These are phyloP conservation scores for Cottoperca gobio DNA, from an alignment of 2,797 vertebrate species.

Conservation along the genomic window DNA sequence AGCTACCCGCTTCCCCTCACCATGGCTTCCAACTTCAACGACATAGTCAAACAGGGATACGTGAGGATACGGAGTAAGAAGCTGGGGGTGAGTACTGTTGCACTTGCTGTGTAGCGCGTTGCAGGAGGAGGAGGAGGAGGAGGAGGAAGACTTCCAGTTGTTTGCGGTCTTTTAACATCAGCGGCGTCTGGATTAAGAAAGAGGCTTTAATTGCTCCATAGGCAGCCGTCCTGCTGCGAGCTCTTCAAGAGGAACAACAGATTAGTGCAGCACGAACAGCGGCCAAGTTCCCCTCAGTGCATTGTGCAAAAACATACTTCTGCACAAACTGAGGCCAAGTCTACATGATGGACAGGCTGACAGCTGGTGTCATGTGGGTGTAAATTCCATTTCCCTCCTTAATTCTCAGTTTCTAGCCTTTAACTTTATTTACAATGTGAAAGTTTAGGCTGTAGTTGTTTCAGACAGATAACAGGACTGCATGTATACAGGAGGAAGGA, in stretches of 20 bases:
- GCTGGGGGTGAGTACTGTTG: conserved; percentile 94
- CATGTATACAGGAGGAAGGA: background rate
- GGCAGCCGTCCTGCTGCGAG: conserved; percentile 60
- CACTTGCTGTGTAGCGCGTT: conserved; percentile 67
- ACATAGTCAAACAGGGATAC: conserved; percentile 99
- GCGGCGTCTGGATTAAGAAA: conserved; percentile 65
- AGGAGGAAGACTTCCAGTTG: conserved; percentile 62
- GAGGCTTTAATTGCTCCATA: conserved; percentile 64
- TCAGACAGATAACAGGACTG: background rate
- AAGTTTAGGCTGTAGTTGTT: conserved; percentile 27
- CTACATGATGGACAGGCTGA: conserved; percentile 54
- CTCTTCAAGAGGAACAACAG: conserved; percentile 49
- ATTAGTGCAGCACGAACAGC: conserved; percentile 54
- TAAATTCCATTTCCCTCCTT: background rate
- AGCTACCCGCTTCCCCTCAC: conserved; percentile 70
- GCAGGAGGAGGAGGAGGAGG: conserved; percentile 28
- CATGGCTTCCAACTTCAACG: conserved; percentile 99
- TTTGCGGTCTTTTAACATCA: conserved; percentile 55
- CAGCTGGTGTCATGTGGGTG: conserved; percentile 33
- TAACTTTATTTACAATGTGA: conserved; percentile 30
- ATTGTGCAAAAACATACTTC: conserved; percentile 20
- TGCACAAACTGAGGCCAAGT: conserved; percentile 20
- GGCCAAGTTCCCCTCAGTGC: conserved; percentile 51
- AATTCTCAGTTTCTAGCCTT: background rate
- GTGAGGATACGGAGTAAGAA: conserved; percentile 98